Evolutionary conservation across 2,797 vertebrate genomes (phyloP).

Genomic region (Lutjanus argentimaculatus): DNA sequence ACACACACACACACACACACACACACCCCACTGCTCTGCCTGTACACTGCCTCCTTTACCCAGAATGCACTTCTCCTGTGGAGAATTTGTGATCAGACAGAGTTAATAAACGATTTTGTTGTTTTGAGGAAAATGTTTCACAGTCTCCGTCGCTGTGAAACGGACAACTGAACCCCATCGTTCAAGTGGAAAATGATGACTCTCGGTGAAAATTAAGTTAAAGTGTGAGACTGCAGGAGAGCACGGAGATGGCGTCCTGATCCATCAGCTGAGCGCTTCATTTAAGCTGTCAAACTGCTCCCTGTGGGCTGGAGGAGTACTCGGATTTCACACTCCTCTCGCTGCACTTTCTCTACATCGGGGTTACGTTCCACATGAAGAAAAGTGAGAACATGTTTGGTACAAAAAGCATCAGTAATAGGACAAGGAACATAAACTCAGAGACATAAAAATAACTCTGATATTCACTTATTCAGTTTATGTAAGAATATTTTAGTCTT

Average conservation of each 20-base stretch:
- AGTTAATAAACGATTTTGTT: neutral
- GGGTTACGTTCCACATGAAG: neutral
- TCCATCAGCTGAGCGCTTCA: neutral
- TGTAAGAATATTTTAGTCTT: too few relatives aligned
- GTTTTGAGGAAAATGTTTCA: neutral
- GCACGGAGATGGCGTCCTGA: neutral
- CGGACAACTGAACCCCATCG: neutral
- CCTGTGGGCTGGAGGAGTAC: neutral
- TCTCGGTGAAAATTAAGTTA: neutral
- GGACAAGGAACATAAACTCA: neutral
- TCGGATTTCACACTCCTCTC: neutral
- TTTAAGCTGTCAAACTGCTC: neutral
- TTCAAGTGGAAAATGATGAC: neutral
- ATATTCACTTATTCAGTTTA: too few relatives aligned
- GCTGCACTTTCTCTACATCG: neutral
- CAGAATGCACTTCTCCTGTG: neutral
- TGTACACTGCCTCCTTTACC: slow-evolving; percentile 1
- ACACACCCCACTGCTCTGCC: slow-evolving; percentile 21
- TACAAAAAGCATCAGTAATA: neutral
- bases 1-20: too few relatives aligned
- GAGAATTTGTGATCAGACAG: neutral
- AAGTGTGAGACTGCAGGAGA: neutral
- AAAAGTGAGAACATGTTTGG: neutral
- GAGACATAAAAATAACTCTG: too few relatives aligned
- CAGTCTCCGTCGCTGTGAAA: neutral